phyloP scores from a whole-genome alignment of 2,113 vertebrate genomes.

The Syrmaticus mikado region DNA sequence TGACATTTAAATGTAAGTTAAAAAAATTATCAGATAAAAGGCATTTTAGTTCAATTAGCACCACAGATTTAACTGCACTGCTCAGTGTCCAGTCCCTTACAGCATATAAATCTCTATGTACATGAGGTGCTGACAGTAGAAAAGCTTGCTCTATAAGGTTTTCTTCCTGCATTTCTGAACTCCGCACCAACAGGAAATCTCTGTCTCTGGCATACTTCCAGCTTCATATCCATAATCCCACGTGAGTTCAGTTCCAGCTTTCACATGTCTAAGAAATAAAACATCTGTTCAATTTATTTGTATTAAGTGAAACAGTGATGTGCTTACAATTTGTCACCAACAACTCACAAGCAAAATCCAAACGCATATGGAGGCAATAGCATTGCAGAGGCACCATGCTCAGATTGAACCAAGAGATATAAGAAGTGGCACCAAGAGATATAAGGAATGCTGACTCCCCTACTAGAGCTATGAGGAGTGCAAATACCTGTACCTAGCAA shows the following conservation, averaged over 20 bases:
- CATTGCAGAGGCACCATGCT: background rate
- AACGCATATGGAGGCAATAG: background rate
- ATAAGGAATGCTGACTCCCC: background rate
- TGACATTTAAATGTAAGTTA: background rate
- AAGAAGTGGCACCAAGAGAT: background rate
- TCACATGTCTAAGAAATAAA: conserved; percentile 82
- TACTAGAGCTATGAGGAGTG: background rate
- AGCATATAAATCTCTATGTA: background rate
- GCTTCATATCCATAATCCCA: conserved; percentile 87
- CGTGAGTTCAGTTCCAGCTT: conserved; percentile 90
- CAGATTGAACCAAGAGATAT: background rate
- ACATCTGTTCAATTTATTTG: background rate
- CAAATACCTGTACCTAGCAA: background rate
- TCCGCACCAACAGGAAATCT: conserved; percentile 85
- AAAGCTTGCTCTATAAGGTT: conserved; percentile 63
- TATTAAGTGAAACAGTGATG: background rate
- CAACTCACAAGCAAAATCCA: background rate
- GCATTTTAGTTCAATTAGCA: conserved; percentile 47
- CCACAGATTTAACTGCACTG: background rate
- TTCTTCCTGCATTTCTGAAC: conserved; percentile 80
- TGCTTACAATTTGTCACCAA: background rate
- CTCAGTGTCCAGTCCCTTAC: background rate
- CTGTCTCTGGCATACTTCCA: conserved; percentile 75
- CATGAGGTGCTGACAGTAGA: background rate
- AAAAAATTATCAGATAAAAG: background rate